Conservation (phyloP, 2,888 invertebrate genomes). For the Hyalella azteca region DNA sequence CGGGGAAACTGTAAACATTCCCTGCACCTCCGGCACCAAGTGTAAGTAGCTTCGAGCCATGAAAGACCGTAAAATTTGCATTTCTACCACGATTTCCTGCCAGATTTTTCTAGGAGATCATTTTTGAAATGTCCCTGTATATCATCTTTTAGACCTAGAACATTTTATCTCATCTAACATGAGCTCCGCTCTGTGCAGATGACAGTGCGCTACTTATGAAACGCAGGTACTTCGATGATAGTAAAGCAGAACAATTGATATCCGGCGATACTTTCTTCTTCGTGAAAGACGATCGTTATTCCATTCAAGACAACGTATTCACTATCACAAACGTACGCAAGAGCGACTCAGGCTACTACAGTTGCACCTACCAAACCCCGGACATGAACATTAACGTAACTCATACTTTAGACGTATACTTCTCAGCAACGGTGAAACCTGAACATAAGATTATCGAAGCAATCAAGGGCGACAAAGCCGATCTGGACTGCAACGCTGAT, state of each 20-base stretch:
- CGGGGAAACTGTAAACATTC: constrained; percentile 39
- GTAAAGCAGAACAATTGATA: background rate
- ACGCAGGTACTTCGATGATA: background rate
- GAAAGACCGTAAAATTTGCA: background rate
- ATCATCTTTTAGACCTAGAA: background rate
- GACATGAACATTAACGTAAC: background rate
- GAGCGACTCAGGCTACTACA: constrained; percentile 17
- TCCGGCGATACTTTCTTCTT: constrained; percentile 6
- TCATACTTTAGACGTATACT: constrained; percentile 1
- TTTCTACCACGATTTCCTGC: background rate
- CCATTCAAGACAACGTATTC: background rate
- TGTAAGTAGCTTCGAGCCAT: background rate
- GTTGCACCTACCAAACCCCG: constrained; percentile 13
- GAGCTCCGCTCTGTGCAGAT: background rate
- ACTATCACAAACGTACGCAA: constrained; percentile 11
- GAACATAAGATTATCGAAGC: constrained; percentile 28
- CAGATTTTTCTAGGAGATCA: too few relatives aligned
- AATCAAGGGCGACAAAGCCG: constrained; percentile 43
- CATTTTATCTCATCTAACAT: background rate
- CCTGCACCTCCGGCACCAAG: constrained; percentile 31
- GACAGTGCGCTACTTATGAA: background rate
- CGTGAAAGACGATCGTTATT: background rate
- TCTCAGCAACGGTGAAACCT: background rate
- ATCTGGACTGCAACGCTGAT: constrained; percentile 46
- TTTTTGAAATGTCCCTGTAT: too few relatives aligned